Evolutionary conservation across 2,113 vertebrate species (phyloP).

Genomic region (Indicator indicator): DNA sequence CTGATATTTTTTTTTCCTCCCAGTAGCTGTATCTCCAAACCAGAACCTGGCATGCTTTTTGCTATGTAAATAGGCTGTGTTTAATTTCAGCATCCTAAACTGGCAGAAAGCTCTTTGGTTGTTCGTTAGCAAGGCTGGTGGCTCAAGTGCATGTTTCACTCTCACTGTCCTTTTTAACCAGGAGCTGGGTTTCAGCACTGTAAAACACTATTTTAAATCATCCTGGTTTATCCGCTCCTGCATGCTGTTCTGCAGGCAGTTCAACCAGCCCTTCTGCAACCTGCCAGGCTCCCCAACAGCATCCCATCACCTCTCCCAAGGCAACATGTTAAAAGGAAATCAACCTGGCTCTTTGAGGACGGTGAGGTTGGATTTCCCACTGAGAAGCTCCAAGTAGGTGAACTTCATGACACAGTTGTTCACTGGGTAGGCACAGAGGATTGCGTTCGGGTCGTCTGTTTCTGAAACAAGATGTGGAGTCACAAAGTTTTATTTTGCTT

Average conservation of each 20-base stretch:
- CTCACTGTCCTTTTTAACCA: neutral
- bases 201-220: neutral
- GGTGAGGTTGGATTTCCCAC: conserved; percentile 87
- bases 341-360: conserved; percentile 92
- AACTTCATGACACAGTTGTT: conserved; percentile 97
- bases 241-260: neutral
- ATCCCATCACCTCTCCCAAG: neutral
- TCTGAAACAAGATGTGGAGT: conserved; percentile 70
- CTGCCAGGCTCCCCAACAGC: neutral
- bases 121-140: neutral
- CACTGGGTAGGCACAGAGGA: conserved; percentile 90
- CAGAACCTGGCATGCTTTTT: neutral
- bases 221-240: neutral
- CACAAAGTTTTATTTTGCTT: neutral
- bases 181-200: neutral
- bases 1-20: neutral
- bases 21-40: neutral
- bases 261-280: neutral
- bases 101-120: neutral
- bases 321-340: neutral
- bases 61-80: neutral
- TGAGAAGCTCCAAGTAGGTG: conserved; percentile 90
- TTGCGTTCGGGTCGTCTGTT: conserved; percentile 79
- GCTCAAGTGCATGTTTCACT: neutral
- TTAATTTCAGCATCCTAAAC: neutral